Evolutionary conservation across 1,140 invertebrate genomes (phyloP), one percentile per base, ranked within the genome.

Genomic region (Brachionus sp.): DNA sequence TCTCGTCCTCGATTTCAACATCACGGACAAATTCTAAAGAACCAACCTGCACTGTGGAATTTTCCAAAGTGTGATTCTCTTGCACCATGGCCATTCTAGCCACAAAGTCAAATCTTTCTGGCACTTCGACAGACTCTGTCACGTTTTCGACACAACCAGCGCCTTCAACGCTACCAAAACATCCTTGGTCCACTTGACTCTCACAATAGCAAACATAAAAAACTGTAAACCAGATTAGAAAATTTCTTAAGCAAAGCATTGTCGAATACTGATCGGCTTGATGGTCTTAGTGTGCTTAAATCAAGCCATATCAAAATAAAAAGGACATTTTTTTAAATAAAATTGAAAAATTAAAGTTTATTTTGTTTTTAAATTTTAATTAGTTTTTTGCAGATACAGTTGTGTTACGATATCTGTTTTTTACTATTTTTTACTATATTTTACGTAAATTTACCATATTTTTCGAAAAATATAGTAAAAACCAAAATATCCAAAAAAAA

Each of bases 51-150:
- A 57, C 29, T 57, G 66, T 70, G 1, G 25, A 25, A 64, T 64
- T 70, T 44, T 70, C 33, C 4, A 37, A 12, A 39, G 66, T 57
- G 19, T 5, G 19, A 19, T 57, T 57, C 16, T 57, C 50, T 23
- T 57, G n/a, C 3, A 57, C 16, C n/a, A 19, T 9, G 29, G 29
- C 68, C 37, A 73, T 39, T 35, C 68, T 35, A 23, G 70, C 37
- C 1, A 75, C 37, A 75, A 75, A 75, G 44, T 75, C 44, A 44
- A 75, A 75, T 46, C 70, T 44, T 35, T 75, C 70, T 39, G 70
- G 70, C 4, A 75, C 25, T 46, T 70, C 12, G 4, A 39, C 33
- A 6, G 64, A 33, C 4, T 29, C n/a, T 66, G 66, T 39, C 16
- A 4, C 66, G 37, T 19, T 39, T 37, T 37, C 66, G 6, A 44